Evolutionary conservation across 1,140 invertebrate species (phyloP).

Genomic region (Drosophila lowei): DNA sequence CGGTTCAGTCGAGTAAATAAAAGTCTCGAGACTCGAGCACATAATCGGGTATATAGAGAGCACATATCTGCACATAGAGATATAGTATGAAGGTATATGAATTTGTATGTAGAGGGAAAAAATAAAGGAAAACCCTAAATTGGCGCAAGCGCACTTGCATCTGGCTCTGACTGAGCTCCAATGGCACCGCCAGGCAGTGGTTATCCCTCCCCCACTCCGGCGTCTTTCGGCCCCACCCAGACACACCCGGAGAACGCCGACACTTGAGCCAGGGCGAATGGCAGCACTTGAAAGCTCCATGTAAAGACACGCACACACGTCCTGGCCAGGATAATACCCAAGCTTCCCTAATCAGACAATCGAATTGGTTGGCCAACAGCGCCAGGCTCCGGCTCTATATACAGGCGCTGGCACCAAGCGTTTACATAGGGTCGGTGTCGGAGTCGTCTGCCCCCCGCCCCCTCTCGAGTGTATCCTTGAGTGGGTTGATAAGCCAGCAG

Average conservation of each 20-base stretch:
- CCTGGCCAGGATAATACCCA: conserved; percentile 68
- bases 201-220: conserved; percentile 16
- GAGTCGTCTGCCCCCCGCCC: neutral
- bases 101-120: conserved; percentile 37
- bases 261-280: conserved; percentile 77
- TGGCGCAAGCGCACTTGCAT: conserved; percentile 67
- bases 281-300: conserved; percentile 61
- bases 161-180: conserved; percentile 56
- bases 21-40: conserved; percentile 29
- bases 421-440: conserved; percentile 28
- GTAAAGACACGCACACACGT: conserved; percentile 50
- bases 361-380: conserved; percentile 44
- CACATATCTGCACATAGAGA: conserved; percentile 5
- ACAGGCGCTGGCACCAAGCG: no score
- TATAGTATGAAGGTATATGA: conserved; percentile 18
- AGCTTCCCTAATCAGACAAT: conserved; percentile 49
- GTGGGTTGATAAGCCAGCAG: conserved; percentile 47
- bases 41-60: conserved; percentile 43
- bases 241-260: conserved; percentile 40
- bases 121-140: conserved; percentile 66
- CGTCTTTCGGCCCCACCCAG: no score
- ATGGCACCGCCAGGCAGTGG: conserved; percentile 66
- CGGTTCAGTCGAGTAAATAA: conserved; percentile 31
- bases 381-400: conserved; percentile 7
- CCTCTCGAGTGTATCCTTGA: conserved; percentile 34